Base-by-base conservation (phyloP, 1,140 invertebrate genomes). In the Colletes latitarsis region DNA sequence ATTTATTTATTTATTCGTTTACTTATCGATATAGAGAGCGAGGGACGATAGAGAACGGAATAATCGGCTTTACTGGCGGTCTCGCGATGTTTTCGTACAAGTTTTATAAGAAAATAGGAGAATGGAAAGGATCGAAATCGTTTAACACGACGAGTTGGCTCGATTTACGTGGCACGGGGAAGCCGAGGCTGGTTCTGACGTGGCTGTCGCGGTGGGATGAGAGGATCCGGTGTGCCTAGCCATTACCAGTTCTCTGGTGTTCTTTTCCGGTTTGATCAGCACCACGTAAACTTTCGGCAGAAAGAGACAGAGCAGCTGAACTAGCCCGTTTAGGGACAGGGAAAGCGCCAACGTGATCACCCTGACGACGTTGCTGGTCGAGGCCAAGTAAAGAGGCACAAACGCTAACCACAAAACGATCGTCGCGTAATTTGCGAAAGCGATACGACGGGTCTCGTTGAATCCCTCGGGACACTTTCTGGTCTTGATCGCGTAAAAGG, bases 391-490 rank as follows among this genome's bases (percentile, higher is more conserved):
- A 8, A 97, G 94, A 3, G 96, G 96, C 9, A 96, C 94, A 87
- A 96, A 97, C 12, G 96, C 95, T 53, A 97, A 90, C 96, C 96
- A 97, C n/a, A 97, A 94, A 30, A 97, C 95, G 84, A 96, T 96
- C 3, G 96, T 96, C 0, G 96, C 96, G 89, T 97, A 97, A 93
- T 96, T 97, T 2, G 96, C 96, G 89, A 97, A 97, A 39, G 95
- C 96, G 82, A 97, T 96, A 84, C 96, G 96, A 49, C 96, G 94
- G 0, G 96, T 95, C 89, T 96, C 96, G 91, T 97, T 97, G 90
- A 97, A 97, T 64, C 96, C 96, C 83, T 96, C 96, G 4, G 96
- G 96, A 87, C 96, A 96, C 89, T 96, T 96, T 53, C 95, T 87
- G 6, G 96, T 97, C 90, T 96, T 96, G 80, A 97, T 94, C 41